Base-by-base conservation (phyloP, 1,140 invertebrate genomes). In the Hycleus cichorii region DNA sequence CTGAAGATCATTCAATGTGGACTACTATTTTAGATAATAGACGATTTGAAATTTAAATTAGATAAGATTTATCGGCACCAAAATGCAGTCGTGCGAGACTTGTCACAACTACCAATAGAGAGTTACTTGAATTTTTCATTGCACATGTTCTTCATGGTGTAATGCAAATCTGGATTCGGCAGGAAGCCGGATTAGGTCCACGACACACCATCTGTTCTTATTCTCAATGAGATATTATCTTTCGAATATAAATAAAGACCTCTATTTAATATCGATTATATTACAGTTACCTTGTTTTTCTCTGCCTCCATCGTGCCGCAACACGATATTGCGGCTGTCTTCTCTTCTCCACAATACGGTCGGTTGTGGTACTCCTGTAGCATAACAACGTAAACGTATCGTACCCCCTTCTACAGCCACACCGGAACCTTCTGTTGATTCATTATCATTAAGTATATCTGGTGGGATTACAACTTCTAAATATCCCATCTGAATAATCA, bases 391-490 rank as follows among this genome's bases (percentile, higher is more conserved):
- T 24, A 95, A 76, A 18, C 81, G 82, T 42, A 91, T 82, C 51
- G 83, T 86, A 8, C 88, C 86, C 9, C 89, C 89, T 72, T 94
- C 91, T 27, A 81, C 75, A 3, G 86, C 83, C 42, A 83, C 78
- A 2, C 83, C 78, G 32, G 76, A 74, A 3, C 77, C 76, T 40
- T 79, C 77, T 0, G 78, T 77, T n/a, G 76, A 76, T 63, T 80
- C 78, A 11, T 77, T 72, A 47, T 88, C 84, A 68, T 85, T 82
- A 53, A 89, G 76, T 64, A 92, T 91, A 69, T 91, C 89, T 32
- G 90, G 89, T 11, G 90, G 89, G 63, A 92, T 89, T 58, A 90
- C 84, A 57, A 93, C 89, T 56, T 86, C 82, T 71, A 93, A 80
- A 66, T 85, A 83, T 49, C 89, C 89, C 78, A 87, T 88, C 89